These are phyloP conservation scores for Griposia aprilina DNA, from an alignment of 2,888 invertebrate genomes.

Conservation along the genomic window DNA sequence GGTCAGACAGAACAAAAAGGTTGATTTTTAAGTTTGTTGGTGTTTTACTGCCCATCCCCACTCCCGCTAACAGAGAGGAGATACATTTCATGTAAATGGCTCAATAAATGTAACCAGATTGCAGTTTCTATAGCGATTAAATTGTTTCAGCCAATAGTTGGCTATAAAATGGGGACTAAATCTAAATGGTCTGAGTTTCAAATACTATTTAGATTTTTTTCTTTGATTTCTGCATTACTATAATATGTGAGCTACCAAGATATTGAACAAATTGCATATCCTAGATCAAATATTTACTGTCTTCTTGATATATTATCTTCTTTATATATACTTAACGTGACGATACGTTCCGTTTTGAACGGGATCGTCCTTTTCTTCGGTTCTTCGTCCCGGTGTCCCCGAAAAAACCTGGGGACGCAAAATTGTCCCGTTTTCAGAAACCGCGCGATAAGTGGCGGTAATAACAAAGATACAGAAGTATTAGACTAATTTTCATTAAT, in stretches of 20 bases:
- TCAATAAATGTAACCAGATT: conserved; percentile 22
- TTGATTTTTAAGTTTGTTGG: neutral
- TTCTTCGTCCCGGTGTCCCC: no score
- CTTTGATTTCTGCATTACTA: neutral
- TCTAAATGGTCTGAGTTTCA: conserved; percentile 25
- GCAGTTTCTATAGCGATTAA: conserved; percentile 21
- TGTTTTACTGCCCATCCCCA: neutral
- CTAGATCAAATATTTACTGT: neutral
- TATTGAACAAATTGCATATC: neutral
- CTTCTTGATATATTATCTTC: neutral
- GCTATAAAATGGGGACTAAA: conserved; percentile 29
- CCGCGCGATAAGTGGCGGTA: no score
- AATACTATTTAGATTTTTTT: conserved; percentile 28
- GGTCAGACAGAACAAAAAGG: neutral
- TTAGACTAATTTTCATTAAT: no score
- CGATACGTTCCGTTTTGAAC: no score
- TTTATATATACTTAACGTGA: neutral
- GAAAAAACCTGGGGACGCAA: no score
- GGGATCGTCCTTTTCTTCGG: no score
- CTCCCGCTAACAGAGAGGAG: neutral
- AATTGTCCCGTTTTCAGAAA: no score
- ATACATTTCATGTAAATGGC: conserved; percentile 5
- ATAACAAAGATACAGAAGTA: no score
- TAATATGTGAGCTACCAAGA: neutral
- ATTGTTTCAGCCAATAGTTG: conserved; percentile 13